Conservation (phyloP, 2,113 vertebrate species). For the Alectura lathami region DNA sequence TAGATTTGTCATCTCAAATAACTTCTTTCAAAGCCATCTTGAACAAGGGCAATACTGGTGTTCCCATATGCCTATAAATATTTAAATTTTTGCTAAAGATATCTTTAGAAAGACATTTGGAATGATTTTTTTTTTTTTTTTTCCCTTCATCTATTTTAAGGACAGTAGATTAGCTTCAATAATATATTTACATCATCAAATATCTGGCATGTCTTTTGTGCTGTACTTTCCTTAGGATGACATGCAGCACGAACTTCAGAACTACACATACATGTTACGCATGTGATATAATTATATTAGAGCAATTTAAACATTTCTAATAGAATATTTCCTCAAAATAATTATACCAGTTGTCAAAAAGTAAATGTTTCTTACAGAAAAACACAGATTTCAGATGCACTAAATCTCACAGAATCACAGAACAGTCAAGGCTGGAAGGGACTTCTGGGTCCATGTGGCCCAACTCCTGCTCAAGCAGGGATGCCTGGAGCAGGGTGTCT, state of each 20-base stretch:
- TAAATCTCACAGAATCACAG: not conserved
- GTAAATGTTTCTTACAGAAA: not conserved
- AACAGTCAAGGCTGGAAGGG: not conserved
- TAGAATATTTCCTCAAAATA: not conserved
- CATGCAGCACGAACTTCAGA: not conserved
- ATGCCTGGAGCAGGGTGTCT: accelerated
- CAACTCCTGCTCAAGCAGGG: not conserved
- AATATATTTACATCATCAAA: not conserved
- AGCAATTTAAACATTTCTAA: not conserved
- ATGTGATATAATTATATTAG: not conserved
- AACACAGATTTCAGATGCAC: accelerated
- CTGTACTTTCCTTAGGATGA: not conserved
- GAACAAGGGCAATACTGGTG: not conserved
- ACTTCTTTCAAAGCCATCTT: not conserved
- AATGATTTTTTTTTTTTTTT: not conserved
- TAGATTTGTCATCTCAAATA: not conserved
- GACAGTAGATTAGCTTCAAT: not conserved
- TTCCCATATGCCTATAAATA: not conserved
- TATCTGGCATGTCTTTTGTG: not conserved
- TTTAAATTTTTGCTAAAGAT: not conserved
- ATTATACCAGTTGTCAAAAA: not conserved
- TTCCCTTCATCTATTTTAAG: not conserved
- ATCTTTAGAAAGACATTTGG: not conserved
- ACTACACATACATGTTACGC: not conserved
- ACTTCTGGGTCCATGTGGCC: not conserved